Base-by-base conservation (phyloP, 2,797 vertebrate species). In the Parotocinclus haroldoi region DNA sequence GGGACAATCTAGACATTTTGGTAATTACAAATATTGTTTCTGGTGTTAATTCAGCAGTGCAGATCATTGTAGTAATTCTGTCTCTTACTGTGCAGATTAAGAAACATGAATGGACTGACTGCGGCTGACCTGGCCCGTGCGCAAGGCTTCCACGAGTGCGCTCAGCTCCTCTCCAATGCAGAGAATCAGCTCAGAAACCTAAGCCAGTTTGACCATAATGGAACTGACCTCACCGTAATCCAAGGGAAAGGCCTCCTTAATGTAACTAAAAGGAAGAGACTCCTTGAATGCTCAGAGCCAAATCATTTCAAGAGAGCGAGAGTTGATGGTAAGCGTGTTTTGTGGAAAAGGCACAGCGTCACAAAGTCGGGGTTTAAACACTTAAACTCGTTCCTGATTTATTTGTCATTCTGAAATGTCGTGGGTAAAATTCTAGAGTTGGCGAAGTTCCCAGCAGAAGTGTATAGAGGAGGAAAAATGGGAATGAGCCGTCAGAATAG, bases 121-220 rank as follows among this genome's bases (percentile, higher is more conserved):
- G 93, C 96, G 54, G 95, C 95, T 36, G 95, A 99, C 85, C 92
- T 99, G 89, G 96, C 96, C 69, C 88, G 87, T 46, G 88, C 92
- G 82, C 94, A 96, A 84, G 94, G 95, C 76, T 98, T 96, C 87
- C 91, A 85, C 68, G 91, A 96, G 77, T 96, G 95, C 79, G 89
- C 90, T 85, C 89, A 85, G 87, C 88, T 96, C 86, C 92, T 99
- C 80, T 89, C 91, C 82, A 91, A 90, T 77, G 86, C 91, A 77
- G 93, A 92, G 86, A 92, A 89, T 71, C 89, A 87, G 77, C 78
- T 83, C 61, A 82, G 72, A 60, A 92, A 90, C 50, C 85, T 92
- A 79, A 84, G 79, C 69, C 84, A 72, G 69, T 90, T 91, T 85
- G 88, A 78, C 76, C 84, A 69, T 60, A 91, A 88, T 68, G 85